A percentile compares a stretch with the other conserved stretches of the same genome.
Conservation (phyloP, 1,140 invertebrate species). For the Acromyrmex heyeri region DNA sequence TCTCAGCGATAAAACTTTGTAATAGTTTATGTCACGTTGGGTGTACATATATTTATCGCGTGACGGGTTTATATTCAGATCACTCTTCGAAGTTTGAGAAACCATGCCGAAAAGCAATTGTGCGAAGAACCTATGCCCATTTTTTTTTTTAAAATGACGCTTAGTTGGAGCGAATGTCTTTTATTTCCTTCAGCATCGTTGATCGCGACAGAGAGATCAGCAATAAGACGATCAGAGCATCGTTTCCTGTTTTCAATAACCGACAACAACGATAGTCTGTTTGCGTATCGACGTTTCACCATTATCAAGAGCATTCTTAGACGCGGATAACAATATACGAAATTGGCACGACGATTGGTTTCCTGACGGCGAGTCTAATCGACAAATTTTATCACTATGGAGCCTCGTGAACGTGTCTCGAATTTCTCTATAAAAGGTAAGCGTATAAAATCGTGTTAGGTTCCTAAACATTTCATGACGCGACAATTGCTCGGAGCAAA, state of each 20-base stretch:
- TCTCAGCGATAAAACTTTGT: constrained; percentile 90
- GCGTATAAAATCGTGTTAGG: not conserved
- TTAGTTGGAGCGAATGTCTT: constrained; percentile 15
- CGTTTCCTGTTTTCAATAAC: constrained; percentile 75
- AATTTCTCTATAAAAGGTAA: constrained; percentile 68
- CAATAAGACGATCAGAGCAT: constrained; percentile 58
- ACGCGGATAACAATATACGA: constrained; percentile 25
- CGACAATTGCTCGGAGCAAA: constrained; percentile 32
- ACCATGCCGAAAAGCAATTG: not conserved
- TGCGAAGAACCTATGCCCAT: not conserved
- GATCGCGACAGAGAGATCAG: not conserved
- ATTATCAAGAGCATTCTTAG: constrained; percentile 73
- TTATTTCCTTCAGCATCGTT: constrained; percentile 30
- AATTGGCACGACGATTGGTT: not conserved
- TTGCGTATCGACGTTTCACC: constrained; percentile 58
- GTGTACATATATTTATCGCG: constrained; percentile 15
- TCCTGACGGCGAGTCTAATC: not conserved
- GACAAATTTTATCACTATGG: constrained; percentile 51
- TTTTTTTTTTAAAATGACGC: not conserved
- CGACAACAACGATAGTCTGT: constrained; percentile 59
- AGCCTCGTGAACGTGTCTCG: constrained; percentile 45
- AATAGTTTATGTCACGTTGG: constrained; percentile 91
- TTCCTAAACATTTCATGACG: constrained; percentile 33
- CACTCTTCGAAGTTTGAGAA: not conserved
- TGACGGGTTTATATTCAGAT: constrained; percentile 10